Conservation (phyloP, 2,797 vertebrate genomes). For the Tapirus indicus region DNA sequence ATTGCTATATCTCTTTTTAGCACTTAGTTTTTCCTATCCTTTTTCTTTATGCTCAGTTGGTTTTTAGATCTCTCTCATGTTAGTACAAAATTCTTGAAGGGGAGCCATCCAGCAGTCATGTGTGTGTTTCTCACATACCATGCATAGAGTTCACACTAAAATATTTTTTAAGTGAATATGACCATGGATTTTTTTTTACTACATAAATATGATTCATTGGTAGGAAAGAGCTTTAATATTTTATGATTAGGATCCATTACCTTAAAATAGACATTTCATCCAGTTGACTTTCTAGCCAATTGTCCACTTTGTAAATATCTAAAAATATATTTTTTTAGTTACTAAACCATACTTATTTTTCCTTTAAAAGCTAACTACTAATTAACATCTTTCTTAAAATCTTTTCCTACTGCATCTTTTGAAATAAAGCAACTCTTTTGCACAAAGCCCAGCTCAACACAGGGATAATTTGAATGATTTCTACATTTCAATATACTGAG, state of each 20-base stretch:
- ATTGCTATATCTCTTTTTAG: background rate
- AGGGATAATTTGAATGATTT: background rate
- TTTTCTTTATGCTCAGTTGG: background rate
- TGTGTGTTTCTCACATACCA: background rate
- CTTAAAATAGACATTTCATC: background rate
- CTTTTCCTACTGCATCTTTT: background rate
- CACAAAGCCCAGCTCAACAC: background rate
- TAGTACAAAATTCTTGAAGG: background rate
- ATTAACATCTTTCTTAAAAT: background rate
- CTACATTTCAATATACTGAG: background rate
- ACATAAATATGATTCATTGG: background rate
- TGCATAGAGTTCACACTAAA: background rate
- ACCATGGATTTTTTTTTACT: background rate
- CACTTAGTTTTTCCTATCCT: background rate
- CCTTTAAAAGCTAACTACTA: background rate
- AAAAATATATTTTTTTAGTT: background rate
- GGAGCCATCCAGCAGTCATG: accelerated
- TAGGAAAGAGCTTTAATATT: background rate
- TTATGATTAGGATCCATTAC: background rate
- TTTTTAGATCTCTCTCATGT: background rate
- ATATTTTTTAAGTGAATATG: background rate
- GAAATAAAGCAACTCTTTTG: background rate
- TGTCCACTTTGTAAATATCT: background rate
- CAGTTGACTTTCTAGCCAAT: background rate
- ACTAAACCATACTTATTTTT: background rate